Evolutionary conservation across 2,113 vertebrate genomes (phyloP), one percentile per base, ranked within the genome.

Genomic region (Amblyopsis rosae): DNA sequence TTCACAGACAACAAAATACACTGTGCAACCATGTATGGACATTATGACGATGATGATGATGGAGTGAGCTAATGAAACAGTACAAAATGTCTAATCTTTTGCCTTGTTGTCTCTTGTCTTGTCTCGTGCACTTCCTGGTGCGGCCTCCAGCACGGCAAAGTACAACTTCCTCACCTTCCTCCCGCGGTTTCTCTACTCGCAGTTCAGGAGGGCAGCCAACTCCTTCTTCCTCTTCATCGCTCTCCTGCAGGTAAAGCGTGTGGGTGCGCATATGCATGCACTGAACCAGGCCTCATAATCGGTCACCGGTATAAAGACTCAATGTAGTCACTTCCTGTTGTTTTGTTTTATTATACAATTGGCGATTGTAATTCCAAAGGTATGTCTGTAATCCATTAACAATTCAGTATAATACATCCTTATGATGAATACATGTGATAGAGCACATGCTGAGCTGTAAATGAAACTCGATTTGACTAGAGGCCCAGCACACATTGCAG

Each of bases 181-280:
- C 58, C 98, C 98, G 63, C 94, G 97, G 59, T 99, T 99, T 91
- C 95, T 99, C 73, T 99, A 99, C 92, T 98, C 97, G 9, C 98
- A 99, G 90, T 99, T 99, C 93, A 95, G 97, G 92, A 95, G 97
- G 94, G 98, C 98, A 64, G 98, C 98, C 82, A 99, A 99, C 81
- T 94, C 97, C 15, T 99, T 99, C 93, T 99, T 99, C 80, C 97
- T 99, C 84, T 99, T 99, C 92, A 99, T 99, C 87, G 96, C 98
- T 60, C 93, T 99, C 82, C 93, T 99, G 87, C 98, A 99, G 96
- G 98, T 99, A 95, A 89, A 94, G 87, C 67, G 50, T 7, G 2
- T 15, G 3, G 4, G n/a, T 6, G 53, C 19, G 54, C n/a, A 6
- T 15, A 1, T 13, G 13, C 8, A 16, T 19, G 16, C 26, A 7